Conservation (phyloP, 1,140 invertebrate genomes). For the Druon quercuslanigerum region DNA sequence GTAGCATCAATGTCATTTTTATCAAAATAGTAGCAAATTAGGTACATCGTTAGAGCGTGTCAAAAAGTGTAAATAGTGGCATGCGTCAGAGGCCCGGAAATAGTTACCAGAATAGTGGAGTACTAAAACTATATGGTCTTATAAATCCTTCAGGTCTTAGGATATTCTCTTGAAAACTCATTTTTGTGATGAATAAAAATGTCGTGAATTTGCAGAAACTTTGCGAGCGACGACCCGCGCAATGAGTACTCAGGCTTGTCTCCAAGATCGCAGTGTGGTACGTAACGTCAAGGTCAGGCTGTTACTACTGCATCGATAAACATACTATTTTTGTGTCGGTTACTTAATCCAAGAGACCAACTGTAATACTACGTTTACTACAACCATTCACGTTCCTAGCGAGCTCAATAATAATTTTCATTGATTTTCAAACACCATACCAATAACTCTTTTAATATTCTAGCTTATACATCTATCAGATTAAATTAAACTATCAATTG, state of each 20-base stretch:
- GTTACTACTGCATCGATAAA: conserved; percentile 35
- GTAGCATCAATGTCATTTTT: no score
- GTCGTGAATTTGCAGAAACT: not conserved
- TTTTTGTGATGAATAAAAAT: no score
- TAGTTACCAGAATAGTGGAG: no score
- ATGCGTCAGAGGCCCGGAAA: no score
- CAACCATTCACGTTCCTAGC: not conserved
- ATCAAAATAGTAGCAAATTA: no score
- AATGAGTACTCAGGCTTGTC: conserved; percentile 28
- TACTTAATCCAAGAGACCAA: conserved; percentile 33
- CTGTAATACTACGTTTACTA: conserved; percentile 21
- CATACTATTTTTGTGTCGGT: conserved; percentile 33
- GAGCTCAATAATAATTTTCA: conserved; percentile 21
- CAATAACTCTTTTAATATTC: conserved; percentile 35
- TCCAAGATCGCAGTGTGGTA: not conserved
- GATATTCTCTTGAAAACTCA: no score
- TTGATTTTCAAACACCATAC: conserved; percentile 39
- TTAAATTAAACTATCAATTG: not conserved
- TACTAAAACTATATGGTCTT: no score
- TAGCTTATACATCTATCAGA: conserved; percentile 3
- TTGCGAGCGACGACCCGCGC: conserved; percentile 21
- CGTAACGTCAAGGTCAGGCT: conserved; percentile 23
- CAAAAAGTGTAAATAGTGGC: no score
- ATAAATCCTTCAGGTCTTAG: no score
- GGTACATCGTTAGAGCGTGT: no score